Evolutionary conservation across 2,888 invertebrate species (phyloP), one percentile per base, ranked within the genome.

Genomic region (Pogonocherus hispidulus): DNA sequence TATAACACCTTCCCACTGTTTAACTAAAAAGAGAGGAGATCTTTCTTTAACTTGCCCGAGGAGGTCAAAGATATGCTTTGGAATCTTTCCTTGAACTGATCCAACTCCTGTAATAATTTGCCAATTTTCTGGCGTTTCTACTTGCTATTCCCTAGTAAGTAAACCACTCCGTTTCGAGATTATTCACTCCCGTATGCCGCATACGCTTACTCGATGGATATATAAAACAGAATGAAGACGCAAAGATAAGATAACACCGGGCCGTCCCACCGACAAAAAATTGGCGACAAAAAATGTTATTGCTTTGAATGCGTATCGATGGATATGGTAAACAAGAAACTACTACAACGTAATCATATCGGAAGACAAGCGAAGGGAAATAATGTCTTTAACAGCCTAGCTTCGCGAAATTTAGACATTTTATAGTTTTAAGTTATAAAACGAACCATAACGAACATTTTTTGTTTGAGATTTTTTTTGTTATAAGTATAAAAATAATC

Each of bases 281-380:
- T 9, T 3, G n/a, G 14, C 3, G 11, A 41, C 41, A n/a, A 41
- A 9, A 3, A 9, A 41, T 5, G 3, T 41, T 14, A 14, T 47
- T 18, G 5, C 46, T 47, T 47, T 47, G 16, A 47, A 47, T 8
- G 14, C 18, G 46, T 47, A 47, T 47, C 46, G 46, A 47, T 47
- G 46, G 46, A 5, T 47, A 47, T 9, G 46, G 18, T 18, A 6
- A 47, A 18, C 19, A 3, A 4, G 46, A 47, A 47, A 47, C 18
- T 47, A n/a, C n/a, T n/a, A 47, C 14, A 37, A 35, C 20, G 35
- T 56, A 49, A 60, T 60, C 47, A 60, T 60, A 60, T 60, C 60
- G 37, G 49, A 60, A n/a, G 60, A 60, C 60, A 60, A 60, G 60
- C 60, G 47, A 11, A 47, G 47, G 47, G 47, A 49, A 60, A 47